Evolutionary conservation across 2,888 invertebrate genomes (phyloP).

Genomic region (Xylocampa areola): DNA sequence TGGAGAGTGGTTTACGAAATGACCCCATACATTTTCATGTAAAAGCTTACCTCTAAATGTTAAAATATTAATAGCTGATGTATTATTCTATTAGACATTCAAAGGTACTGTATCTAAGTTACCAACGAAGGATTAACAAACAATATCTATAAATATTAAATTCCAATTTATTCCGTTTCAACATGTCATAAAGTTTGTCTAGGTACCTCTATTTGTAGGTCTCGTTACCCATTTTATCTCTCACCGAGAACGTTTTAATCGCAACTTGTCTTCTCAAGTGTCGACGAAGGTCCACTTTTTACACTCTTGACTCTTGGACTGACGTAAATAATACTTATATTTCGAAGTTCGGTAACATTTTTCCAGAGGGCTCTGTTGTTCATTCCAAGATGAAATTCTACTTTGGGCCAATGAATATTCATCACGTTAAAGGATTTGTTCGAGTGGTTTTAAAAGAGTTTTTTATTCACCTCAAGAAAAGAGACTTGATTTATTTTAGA

Average conservation of each 20-base stretch:
- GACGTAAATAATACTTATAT: constrained; percentile 60
- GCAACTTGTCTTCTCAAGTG: constrained; percentile 72
- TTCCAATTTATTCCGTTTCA: constrained; percentile 34
- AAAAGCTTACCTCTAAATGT: neutral
- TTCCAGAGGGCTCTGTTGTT: constrained; percentile 7
- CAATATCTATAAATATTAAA: constrained; percentile 37
- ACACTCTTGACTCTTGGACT: constrained; percentile 56
- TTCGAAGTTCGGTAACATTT: constrained; percentile 22
- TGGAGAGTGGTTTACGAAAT: too few species aligned
- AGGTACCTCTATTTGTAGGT: constrained; percentile 14
- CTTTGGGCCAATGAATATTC: constrained; percentile 34
- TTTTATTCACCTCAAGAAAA: constrained; percentile 38
- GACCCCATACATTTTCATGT: too few species aligned
- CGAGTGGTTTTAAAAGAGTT: constrained; percentile 24
- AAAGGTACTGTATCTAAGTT: constrained; percentile 12
- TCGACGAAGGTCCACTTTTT: constrained; percentile 70
- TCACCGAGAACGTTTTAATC: constrained; percentile 59
- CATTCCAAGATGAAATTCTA: neutral
- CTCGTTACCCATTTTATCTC: constrained; percentile 39
- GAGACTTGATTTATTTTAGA: constrained; percentile 41
- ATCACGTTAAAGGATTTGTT: constrained; percentile 42
- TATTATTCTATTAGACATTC: constrained; percentile 20
- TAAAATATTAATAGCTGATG: constrained; percentile 22
- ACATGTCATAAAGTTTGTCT: constrained; percentile 38
- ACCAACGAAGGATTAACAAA: constrained; percentile 21